A percentile compares a stretch with the other conserved stretches of the same genome.
These are phyloP conservation scores for Diorhabda sublineata DNA, from an alignment of 1,140 invertebrate genomes.

Conservation along the genomic window DNA sequence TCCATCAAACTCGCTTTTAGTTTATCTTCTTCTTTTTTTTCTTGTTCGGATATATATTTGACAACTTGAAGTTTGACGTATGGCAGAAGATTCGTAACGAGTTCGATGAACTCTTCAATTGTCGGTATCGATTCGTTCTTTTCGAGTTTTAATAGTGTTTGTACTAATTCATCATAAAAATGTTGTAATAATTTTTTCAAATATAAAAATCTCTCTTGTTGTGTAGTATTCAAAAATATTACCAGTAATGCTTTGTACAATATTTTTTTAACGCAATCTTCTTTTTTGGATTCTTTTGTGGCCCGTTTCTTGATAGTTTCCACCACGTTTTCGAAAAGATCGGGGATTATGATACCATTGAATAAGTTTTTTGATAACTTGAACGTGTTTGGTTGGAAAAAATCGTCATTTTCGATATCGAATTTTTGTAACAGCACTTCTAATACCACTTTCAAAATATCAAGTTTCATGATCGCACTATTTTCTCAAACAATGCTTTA, in stretches of 20 bases:
- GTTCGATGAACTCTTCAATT: not conserved
- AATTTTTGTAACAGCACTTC: not conserved
- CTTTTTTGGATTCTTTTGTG: not conserved
- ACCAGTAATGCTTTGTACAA: not conserved
- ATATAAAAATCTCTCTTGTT: slow-evolving; percentile 1
- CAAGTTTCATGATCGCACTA: not conserved
- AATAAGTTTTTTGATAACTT: not conserved
- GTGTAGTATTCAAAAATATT: not conserved
- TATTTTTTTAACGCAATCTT: not conserved
- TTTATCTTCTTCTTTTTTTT: not conserved
- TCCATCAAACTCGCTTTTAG: not conserved
- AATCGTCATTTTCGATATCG: not conserved
- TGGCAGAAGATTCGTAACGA: not conserved
- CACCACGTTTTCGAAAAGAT: not conserved
- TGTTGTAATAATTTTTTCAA: not conserved
- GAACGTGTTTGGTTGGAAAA: not conserved
- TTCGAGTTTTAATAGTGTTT: not conserved
- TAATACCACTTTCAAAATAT: not conserved
- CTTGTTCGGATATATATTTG: not conserved
- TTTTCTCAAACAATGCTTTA: too few relatives aligned
- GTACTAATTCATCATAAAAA: not conserved
- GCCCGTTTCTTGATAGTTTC: not conserved
- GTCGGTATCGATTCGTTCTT: not conserved
- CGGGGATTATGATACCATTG: not conserved
- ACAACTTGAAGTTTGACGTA: not conserved